Percentiles rank a stretch among this genome's conserved stretches.
Evolutionary conservation across 1,140 invertebrate species (phyloP).

Genomic region (Philaenus spumarius): DNA sequence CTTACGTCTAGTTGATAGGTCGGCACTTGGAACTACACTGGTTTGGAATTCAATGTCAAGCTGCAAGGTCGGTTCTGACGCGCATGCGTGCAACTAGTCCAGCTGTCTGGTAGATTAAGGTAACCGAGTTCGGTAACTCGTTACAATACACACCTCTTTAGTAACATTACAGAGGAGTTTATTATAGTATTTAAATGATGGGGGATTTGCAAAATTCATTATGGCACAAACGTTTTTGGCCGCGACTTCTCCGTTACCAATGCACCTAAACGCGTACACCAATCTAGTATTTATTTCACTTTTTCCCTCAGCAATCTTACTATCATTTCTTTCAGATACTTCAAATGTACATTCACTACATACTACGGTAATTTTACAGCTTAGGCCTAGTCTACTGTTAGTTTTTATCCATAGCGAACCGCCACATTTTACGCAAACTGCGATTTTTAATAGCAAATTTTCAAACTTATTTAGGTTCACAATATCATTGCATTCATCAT

Average conservation of each 20-base stretch:
- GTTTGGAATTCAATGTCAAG: no score
- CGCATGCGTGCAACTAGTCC: no score
- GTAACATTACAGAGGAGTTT: background rate
- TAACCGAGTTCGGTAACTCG: no score
- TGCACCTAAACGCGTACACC: background rate
- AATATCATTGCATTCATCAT: background rate
- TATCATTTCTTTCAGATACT: background rate
- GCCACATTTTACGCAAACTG: background rate
- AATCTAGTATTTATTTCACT: constrained; percentile 6
- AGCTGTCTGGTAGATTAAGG: no score
- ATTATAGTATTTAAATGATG: background rate
- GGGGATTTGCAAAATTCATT: constrained; percentile 11
- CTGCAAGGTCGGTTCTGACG: no score
- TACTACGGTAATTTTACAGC: background rate
- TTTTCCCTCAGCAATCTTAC: background rate
- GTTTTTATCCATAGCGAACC: background rate
- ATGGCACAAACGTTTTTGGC: constrained; percentile 5
- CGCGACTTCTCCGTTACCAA: constrained; percentile 1
- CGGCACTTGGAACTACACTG: no score
- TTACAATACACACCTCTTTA: constrained; percentile 1
- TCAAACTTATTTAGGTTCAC: background rate
- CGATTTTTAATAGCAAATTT: background rate
- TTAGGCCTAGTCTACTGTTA: background rate
- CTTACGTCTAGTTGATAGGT: no score
- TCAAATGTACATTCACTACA: background rate